Conservation (phyloP, 2,888 invertebrate genomes). For the Dryobotodes eremita region DNA sequence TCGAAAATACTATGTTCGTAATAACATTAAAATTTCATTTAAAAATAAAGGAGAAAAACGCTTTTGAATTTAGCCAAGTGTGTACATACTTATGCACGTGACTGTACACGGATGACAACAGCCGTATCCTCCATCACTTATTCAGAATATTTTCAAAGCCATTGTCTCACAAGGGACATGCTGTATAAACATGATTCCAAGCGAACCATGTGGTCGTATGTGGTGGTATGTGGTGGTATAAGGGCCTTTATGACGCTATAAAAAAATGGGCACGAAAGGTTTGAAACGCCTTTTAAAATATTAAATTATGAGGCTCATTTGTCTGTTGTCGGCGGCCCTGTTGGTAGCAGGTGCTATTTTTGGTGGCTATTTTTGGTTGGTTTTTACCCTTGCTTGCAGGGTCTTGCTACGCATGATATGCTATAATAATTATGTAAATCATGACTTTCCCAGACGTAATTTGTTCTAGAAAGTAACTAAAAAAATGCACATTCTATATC, state of each 20-base stretch:
- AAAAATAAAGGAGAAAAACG: no score
- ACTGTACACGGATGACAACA: constrained; percentile 21
- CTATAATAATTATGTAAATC: not conserved
- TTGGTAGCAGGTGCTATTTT: constrained; percentile 55
- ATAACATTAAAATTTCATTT: no score
- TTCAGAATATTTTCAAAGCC: constrained; percentile 55
- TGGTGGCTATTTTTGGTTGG: constrained; percentile 29
- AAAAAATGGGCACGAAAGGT: constrained; percentile 39
- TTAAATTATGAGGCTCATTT: constrained; percentile 54
- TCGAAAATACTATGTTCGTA: no score
- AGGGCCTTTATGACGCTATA: not conserved
- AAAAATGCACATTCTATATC: not conserved
- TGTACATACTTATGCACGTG: no score
- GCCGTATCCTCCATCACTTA: constrained; percentile 46
- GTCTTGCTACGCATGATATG: not conserved
- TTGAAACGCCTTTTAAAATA: constrained; percentile 54
- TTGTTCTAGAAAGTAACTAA: not conserved
- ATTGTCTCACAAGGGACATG: constrained; percentile 33
- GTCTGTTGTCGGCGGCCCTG: constrained; percentile 6
- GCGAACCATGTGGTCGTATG: constrained; percentile 28
- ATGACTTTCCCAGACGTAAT: not conserved
- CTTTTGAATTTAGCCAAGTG: no score
- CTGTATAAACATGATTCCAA: constrained; percentile 39
- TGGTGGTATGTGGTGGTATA: constrained; percentile 26
- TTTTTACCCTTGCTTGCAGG: constrained; percentile 4